These are phyloP conservation scores for Ophiothrix spiculata DNA, from an alignment of 35 echinoderm and acorn worm genomes.

Conservation along the genomic window DNA sequence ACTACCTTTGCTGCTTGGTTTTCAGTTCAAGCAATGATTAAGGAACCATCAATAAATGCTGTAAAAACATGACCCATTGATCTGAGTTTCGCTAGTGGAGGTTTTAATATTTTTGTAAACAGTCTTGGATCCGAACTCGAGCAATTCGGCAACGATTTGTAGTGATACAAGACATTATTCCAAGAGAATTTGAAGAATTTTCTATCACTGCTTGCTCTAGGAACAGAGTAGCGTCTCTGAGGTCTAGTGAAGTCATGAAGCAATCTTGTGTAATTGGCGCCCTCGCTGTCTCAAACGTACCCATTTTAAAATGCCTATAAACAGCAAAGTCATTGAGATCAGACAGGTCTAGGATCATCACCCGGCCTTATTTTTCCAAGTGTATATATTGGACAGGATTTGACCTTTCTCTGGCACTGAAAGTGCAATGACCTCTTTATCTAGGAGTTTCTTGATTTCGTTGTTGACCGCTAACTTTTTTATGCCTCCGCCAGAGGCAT, in stretches of 20 bases:
- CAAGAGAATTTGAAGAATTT: slow-evolving; percentile 62
- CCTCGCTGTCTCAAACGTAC: slow-evolving; percentile 44
- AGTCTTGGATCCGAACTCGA: slow-evolving; percentile 46
- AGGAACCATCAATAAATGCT: slow-evolving; percentile 37
- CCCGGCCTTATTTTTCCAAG: slow-evolving; percentile 54
- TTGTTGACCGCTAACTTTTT: slow-evolving; percentile 37
- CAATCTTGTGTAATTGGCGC: slow-evolving; percentile 49
- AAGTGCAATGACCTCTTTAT: slow-evolving; percentile 57
- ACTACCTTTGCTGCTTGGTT: slow-evolving; percentile 8
- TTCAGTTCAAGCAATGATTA: slow-evolving; percentile 11
- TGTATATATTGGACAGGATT: slow-evolving; percentile 70
- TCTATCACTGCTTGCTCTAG: slow-evolving; percentile 35
- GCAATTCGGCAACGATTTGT: slow-evolving; percentile 58
- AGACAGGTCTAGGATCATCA: slow-evolving; percentile 65
- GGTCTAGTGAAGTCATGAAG: slow-evolving; percentile 57
- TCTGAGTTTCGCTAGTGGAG: slow-evolving; percentile 8
- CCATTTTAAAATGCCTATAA: slow-evolving; percentile 81
- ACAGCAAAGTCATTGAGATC: slow-evolving; percentile 48
- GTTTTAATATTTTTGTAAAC: slow-evolving; percentile 73
- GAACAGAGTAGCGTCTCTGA: slow-evolving; percentile 53
- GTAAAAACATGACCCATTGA: not conserved
- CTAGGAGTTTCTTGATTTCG: slow-evolving; percentile 33
- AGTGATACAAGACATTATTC: slow-evolving; percentile 42
- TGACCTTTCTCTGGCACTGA: not conserved
- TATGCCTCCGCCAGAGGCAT: no score